A percentile compares a stretch with the other conserved stretches of the same genome.
These are phyloP conservation scores for Helleia helle DNA, from an alignment of 2,888 invertebrate species.

Conservation along the genomic window DNA sequence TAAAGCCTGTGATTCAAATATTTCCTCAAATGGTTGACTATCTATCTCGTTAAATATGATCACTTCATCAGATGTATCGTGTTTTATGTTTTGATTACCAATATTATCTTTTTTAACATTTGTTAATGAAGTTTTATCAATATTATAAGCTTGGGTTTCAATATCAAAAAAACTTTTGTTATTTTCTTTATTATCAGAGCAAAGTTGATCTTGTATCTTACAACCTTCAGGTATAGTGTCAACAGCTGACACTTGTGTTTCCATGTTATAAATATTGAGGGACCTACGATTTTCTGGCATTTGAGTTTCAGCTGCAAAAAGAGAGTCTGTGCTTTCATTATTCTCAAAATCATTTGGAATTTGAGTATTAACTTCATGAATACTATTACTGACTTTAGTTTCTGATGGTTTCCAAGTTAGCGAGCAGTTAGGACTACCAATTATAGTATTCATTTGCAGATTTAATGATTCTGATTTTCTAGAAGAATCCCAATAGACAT, in stretches of 20 bases:
- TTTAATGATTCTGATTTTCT: slow-evolving; percentile 43
- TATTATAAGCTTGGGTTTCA: slow-evolving; percentile 21
- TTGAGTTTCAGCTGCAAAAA: slow-evolving; percentile 28
- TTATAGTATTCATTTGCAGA: slow-evolving; percentile 33
- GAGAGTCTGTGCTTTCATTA: slow-evolving; percentile 31
- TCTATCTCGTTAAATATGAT: slow-evolving; percentile 49
- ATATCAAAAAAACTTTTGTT: slow-evolving; percentile 31
- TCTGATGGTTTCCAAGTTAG: slow-evolving; percentile 19
- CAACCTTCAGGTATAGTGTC: slow-evolving; percentile 35
- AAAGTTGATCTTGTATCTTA: slow-evolving; percentile 36
- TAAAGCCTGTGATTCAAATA: slow-evolving; percentile 46
- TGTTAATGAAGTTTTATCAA: background rate
- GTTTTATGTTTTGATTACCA: slow-evolving; percentile 15
- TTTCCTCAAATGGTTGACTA: slow-evolving; percentile 30
- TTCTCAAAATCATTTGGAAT: slow-evolving; percentile 8
- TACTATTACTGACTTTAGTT: slow-evolving; percentile 18
- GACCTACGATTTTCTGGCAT: slow-evolving; percentile 2
- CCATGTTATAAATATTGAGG: slow-evolving; percentile 5
- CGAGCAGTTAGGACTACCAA: slow-evolving; percentile 30
- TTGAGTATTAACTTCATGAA: slow-evolving; percentile 27
- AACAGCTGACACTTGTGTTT: slow-evolving; percentile 23
- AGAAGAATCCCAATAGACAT: slow-evolving; percentile 45
- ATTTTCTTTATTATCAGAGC: slow-evolving; percentile 36
- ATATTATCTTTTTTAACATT: slow-evolving; percentile 10
- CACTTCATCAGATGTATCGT: slow-evolving; percentile 41